These are phyloP conservation scores for Adelphocoris suturalis DNA, from an alignment of 2,888 invertebrate genomes.

Conservation along the genomic window DNA sequence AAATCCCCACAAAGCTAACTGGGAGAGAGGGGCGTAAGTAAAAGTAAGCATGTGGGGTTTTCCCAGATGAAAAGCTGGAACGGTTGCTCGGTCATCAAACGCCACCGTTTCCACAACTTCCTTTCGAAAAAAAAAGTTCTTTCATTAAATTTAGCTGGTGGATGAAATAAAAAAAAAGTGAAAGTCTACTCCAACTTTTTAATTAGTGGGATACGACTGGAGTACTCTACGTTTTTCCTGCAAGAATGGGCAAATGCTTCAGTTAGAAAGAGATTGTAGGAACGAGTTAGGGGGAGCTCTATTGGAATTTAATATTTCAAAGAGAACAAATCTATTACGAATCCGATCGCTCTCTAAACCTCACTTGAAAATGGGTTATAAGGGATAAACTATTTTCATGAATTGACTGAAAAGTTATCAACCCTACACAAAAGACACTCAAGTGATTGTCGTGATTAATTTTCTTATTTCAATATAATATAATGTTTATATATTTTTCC, in stretches of 20 bases:
- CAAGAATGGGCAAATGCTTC: not conserved
- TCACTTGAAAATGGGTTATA: too few species aligned
- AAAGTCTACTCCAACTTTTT: conserved; percentile 30
- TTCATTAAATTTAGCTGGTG: not conserved
- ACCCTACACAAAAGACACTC: too few species aligned
- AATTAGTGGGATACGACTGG: not conserved
- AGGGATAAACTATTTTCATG: too few species aligned
- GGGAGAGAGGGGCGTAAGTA: not conserved
- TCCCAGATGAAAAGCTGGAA: not conserved
- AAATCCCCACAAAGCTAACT: not conserved
- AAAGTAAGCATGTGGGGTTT: conserved; percentile 1
- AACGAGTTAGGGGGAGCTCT: not conserved
- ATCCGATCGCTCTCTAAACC: too few species aligned
- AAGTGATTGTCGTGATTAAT: too few species aligned
- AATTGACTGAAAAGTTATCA: too few species aligned
- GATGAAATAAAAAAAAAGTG: not conserved
- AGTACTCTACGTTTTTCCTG: not conserved
- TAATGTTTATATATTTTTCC: too few species aligned
- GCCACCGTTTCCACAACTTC: not conserved
- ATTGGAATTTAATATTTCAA: not conserved
- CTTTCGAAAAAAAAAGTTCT: conserved; percentile 12
- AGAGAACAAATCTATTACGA: too few species aligned
- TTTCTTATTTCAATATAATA: too few species aligned
- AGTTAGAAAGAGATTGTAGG: not conserved
- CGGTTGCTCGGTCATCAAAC: conserved; percentile 14